These are phyloP conservation scores for Pyrgus malvae DNA, from an alignment of 2,888 invertebrate genomes.

Conservation along the genomic window DNA sequence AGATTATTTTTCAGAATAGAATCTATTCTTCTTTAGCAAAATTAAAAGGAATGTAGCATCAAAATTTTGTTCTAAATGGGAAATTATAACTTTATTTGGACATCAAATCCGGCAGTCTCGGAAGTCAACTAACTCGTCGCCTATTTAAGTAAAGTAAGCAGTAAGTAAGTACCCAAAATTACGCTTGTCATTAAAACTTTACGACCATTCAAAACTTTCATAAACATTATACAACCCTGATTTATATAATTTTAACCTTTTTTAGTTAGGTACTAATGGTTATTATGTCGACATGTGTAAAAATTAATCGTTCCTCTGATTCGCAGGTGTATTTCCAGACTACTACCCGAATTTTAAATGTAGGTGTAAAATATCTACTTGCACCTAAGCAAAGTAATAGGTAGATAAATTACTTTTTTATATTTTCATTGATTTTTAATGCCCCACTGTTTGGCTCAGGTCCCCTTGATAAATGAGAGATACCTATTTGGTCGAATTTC, in stretches of 20 bases:
- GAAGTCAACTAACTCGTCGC: neutral
- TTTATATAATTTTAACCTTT: neutral
- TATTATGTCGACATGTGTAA: conserved; percentile 16
- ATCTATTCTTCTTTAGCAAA: no score
- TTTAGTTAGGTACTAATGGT: no score
- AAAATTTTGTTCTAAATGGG: no score
- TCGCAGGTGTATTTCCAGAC: neutral
- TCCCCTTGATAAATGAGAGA: no score
- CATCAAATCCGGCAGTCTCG: neutral
- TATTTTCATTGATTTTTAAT: no score
- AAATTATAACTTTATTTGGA: neutral
- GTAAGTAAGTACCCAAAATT: neutral
- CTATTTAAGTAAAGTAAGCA: neutral
- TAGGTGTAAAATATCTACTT: neutral
- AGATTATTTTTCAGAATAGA: no score
- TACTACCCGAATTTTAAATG: neutral
- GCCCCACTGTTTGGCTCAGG: neutral
- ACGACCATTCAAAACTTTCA: neutral
- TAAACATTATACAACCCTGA: neutral
- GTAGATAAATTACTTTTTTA: no score
- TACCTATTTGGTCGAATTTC: no score
- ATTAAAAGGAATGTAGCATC: no score
- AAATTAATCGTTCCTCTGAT: conserved; percentile 7
- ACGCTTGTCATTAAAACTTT: neutral
- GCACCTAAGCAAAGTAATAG: neutral